Evolutionary conservation across 1,140 invertebrate species (phyloP).

Genomic region (Zaprionus inermis): DNA sequence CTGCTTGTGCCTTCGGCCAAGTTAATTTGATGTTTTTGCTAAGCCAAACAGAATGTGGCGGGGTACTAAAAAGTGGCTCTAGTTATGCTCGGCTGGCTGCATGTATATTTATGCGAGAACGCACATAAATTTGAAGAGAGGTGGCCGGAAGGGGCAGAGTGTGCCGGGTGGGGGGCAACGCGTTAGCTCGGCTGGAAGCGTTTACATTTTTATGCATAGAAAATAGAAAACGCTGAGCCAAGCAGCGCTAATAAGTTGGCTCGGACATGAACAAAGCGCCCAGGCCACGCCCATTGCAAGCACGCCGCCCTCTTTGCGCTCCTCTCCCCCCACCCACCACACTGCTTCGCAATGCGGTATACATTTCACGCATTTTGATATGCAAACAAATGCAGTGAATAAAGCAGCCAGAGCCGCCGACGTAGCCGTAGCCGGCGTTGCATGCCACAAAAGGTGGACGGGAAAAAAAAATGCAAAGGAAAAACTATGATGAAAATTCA

Average conservation of each 20-base stretch:
- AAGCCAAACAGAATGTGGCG: conserved; percentile 58
- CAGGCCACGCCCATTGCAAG: conserved; percentile 5
- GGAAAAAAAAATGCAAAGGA: conserved; percentile 39
- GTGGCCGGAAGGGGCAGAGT: not conserved
- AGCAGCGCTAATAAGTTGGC: conserved; percentile 77
- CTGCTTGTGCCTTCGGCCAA: conserved; percentile 38
- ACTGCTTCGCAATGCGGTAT: conserved; percentile 24
- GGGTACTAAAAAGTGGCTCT: conserved; percentile 65
- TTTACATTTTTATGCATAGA: conserved; percentile 78
- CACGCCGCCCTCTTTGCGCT: not conserved
- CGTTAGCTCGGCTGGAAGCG: conserved; percentile 49
- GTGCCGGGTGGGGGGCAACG: not conserved
- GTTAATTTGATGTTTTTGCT: conserved; percentile 69
- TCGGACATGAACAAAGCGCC: conserved; percentile 53
- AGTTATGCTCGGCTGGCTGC: conserved; percentile 51
- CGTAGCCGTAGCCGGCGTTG: conserved; percentile 7
- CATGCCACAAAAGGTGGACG: conserved; percentile 66
- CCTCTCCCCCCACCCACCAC: conserved; percentile 5
- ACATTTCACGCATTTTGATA: conserved; percentile 80
- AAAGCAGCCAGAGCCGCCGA: conserved; percentile 37
- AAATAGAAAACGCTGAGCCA: conserved; percentile 59
- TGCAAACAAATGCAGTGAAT: conserved; percentile 80
- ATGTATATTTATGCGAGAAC: conserved; percentile 70
- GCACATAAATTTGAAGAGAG: conserved; percentile 67
- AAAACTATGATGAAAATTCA: conserved; percentile 55